Conservation (phyloP, 2,888 invertebrate genomes). For the Calameuta idolon region DNA sequence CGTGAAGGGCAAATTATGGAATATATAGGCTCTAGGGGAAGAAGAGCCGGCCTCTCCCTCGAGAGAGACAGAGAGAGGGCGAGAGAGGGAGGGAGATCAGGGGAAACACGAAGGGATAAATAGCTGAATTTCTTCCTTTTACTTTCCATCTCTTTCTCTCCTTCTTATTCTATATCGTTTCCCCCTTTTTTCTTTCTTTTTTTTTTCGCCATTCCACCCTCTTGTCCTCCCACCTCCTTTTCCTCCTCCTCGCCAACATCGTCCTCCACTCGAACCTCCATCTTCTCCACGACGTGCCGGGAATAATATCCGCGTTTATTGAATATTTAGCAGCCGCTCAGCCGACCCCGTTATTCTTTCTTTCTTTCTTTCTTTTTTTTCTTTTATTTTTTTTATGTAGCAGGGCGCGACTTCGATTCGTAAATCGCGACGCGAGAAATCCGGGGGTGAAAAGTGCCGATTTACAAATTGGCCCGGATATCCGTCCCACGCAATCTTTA, state of each 20-base stretch:
- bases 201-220: slow-evolving; percentile 17
- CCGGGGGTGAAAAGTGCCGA: neutral
- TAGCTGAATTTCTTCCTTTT: slow-evolving; percentile 30
- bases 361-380: slow-evolving; percentile 17
- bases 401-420: slow-evolving; percentile 41
- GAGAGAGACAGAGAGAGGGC: too few species aligned
- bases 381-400: neutral
- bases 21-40: slow-evolving; percentile 36
- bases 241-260: slow-evolving; percentile 11
- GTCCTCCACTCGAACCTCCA: slow-evolving; percentile 21
- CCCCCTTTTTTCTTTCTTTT: slow-evolving; percentile 19
- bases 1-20: slow-evolving; percentile 47
- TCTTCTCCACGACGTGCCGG: slow-evolving; percentile 54
- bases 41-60: neutral
- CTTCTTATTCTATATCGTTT: neutral
- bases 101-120: slow-evolving; percentile 49
- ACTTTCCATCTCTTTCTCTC: slow-evolving; percentile 13
- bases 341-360: slow-evolving; percentile 31
- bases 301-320: slow-evolving; percentile 65
- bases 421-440: slow-evolving; percentile 15
- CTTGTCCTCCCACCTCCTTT: slow-evolving; percentile 20
- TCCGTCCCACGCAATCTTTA: neutral
- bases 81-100: neutral
- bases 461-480: neutral
- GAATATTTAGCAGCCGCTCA: slow-evolving; percentile 62